Conservation (phyloP, 2,888 invertebrate species). For the Pristionchus maxplancki region DNA sequence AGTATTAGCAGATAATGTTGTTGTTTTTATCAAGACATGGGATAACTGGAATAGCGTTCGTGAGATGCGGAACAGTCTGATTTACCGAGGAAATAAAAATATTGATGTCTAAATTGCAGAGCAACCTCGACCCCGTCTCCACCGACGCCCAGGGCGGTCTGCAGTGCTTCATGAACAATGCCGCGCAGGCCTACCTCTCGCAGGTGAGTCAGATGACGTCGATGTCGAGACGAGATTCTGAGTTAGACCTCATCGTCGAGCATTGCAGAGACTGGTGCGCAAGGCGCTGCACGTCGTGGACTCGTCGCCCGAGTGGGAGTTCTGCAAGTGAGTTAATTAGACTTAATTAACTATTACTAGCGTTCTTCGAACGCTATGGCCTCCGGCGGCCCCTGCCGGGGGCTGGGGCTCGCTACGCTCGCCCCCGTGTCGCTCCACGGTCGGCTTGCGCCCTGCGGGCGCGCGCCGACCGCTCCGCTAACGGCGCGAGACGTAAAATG, state of each 20-base stretch:
- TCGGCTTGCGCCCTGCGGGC: too few species aligned
- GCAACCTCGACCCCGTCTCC: constrained; percentile 66
- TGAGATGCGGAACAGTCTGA: not conserved
- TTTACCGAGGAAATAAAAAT: not conserved
- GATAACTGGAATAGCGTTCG: too few species aligned
- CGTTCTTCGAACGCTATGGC: not conserved
- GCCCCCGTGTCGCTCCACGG: too few species aligned
- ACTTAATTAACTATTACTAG: too few species aligned
- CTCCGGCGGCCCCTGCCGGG: too few species aligned
- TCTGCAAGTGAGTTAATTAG: constrained; percentile 66
- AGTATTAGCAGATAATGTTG: too few species aligned
- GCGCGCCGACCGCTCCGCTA: too few species aligned
- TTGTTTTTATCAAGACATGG: too few species aligned
- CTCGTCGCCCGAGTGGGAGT: constrained; percentile 65
- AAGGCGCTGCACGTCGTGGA: constrained; percentile 71
- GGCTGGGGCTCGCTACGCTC: too few species aligned
- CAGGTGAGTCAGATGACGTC: not conserved
- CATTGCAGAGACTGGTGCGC: constrained; percentile 63
- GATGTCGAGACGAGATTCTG: not conserved
- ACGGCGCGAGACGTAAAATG: too few species aligned
- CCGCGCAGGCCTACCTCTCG: constrained; percentile 63
- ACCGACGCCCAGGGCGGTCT: constrained; percentile 71
- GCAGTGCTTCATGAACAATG: constrained; percentile 67
- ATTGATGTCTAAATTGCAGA: constrained; percentile 23
- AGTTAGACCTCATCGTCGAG: not conserved